A percentile compares a stretch with the other conserved stretches of the same genome.
phyloP scores from a whole-genome alignment of 2,113 vertebrate species.

The Eonycteris spelaea region DNA sequence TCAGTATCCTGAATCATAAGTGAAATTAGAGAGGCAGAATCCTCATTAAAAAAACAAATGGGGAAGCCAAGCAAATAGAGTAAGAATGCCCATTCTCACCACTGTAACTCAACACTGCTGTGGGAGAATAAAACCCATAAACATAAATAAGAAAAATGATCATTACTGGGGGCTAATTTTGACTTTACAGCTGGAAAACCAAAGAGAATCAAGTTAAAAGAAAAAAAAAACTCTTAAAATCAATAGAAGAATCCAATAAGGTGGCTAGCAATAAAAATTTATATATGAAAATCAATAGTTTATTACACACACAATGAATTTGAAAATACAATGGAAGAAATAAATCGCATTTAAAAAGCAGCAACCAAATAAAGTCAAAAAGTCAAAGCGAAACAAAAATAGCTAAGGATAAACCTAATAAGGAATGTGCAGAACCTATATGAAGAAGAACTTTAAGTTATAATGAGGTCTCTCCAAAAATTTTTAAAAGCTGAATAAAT shows the following conservation, averaged over 20 bases:
- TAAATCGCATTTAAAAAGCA: conserved; percentile 36
- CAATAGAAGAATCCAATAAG: conserved; percentile 16
- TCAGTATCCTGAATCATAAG: background rate
- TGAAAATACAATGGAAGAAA: conserved; percentile 54
- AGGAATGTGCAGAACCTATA: background rate
- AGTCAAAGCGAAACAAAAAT: background rate
- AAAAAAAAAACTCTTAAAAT: background rate
- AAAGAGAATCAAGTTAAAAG: background rate
- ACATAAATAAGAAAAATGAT: background rate
- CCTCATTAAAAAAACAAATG: background rate
- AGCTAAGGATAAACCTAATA: background rate
- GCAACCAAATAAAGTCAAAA: background rate
- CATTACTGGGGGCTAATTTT: background rate
- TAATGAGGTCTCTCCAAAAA: conserved; percentile 6
- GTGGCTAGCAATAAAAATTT: conserved; percentile 22
- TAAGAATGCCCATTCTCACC: background rate
- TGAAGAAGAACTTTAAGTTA: conserved; percentile 18
- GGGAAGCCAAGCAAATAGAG: background rate
- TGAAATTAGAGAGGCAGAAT: background rate
- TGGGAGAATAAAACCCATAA: background rate
- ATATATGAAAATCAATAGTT: conserved; percentile 49
- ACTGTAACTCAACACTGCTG: background rate
- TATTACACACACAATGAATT: conserved; percentile 19
- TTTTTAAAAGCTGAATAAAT: background rate
- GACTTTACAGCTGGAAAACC: background rate